phyloP scores from a whole-genome alignment of 2,797 vertebrate genomes.

The Echiichthys vipera region DNA sequence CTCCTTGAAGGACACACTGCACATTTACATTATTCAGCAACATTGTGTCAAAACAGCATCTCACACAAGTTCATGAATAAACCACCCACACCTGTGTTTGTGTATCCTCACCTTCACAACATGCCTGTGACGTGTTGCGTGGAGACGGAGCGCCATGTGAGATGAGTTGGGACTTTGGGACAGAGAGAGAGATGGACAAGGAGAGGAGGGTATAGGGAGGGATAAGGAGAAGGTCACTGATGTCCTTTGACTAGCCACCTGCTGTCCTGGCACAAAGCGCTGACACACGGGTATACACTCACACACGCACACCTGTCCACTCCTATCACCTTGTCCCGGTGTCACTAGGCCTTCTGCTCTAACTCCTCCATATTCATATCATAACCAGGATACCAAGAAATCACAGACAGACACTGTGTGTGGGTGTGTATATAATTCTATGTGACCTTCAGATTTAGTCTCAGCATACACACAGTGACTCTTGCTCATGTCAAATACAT shows the following conservation, averaged over 20 bases:
- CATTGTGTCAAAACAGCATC: conserved; percentile 65
- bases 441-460: conserved; percentile 78
- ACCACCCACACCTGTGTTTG: conserved; percentile 64
- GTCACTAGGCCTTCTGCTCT: conserved; percentile 80
- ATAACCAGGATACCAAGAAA: conserved; percentile 70
- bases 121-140: conserved; percentile 50
- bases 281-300: conserved; percentile 66
- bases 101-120: conserved; percentile 47
- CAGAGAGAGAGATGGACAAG: conserved; percentile 57
- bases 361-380: conserved; percentile 85
- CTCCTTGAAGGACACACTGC: conserved; percentile 47
- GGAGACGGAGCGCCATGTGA: conserved; percentile 21
- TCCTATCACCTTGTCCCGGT: conserved; percentile 82
- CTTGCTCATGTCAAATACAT: conserved; percentile 55
- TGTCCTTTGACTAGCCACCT: conserved; percentile 81
- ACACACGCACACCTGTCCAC: conserved; percentile 76
- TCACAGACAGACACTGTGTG: conserved; percentile 57
- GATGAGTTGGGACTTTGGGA: conserved; percentile 54
- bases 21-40: conserved; percentile 74
- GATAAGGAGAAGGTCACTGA: conserved; percentile 79
- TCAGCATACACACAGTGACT: conserved; percentile 31
- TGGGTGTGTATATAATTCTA: conserved; percentile 57
- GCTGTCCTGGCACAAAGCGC: conserved; percentile 79
- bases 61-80: conserved; percentile 67
- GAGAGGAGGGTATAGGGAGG: conserved; percentile 50